These are phyloP conservation scores for Gouania willdenowi DNA, from an alignment of 2,797 vertebrate species.

Conservation along the genomic window DNA sequence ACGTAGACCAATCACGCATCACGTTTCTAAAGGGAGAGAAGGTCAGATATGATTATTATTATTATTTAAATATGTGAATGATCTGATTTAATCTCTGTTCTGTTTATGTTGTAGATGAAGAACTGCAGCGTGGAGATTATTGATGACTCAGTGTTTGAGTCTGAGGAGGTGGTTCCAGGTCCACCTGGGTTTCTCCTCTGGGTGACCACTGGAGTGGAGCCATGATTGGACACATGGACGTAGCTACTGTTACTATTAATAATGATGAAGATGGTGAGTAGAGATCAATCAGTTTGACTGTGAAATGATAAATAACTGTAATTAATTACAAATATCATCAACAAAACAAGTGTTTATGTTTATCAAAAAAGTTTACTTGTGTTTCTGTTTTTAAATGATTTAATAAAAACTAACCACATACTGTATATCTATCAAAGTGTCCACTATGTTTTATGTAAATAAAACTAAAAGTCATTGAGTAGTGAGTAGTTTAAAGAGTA, in stretches of 20 bases:
- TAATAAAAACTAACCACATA: too few relatives aligned
- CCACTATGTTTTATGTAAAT: too few relatives aligned
- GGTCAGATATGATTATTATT: slow-evolving; percentile 69
- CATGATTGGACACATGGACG: slow-evolving; percentile 78
- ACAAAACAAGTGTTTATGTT: too few relatives aligned
- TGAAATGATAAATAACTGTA: too few relatives aligned
- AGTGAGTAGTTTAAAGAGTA: too few relatives aligned
- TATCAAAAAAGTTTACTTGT: too few relatives aligned
- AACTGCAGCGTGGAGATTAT: slow-evolving; percentile 87
- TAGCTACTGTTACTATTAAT: slow-evolving; percentile 85
- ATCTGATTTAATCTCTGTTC: too few relatives aligned
- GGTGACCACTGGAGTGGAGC: slow-evolving; percentile 96
- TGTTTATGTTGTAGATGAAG: slow-evolving; percentile 80
- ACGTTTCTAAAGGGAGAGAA: slow-evolving; percentile 92
- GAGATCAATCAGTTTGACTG: neutral
- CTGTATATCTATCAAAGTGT: too few relatives aligned
- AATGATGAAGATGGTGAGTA: slow-evolving; percentile 93
- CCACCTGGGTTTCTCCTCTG: slow-evolving; percentile 83
- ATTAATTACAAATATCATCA: too few relatives aligned
- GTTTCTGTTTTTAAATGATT: too few relatives aligned
- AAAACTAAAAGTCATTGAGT: too few relatives aligned
- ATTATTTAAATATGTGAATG: too few relatives aligned
- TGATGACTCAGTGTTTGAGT: slow-evolving; percentile 93
- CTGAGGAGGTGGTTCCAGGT: slow-evolving; percentile 92
- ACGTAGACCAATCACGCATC: slow-evolving; percentile 85